Base-by-base conservation (phyloP, 2,797 vertebrate species). In the Microchirus variegatus region DNA sequence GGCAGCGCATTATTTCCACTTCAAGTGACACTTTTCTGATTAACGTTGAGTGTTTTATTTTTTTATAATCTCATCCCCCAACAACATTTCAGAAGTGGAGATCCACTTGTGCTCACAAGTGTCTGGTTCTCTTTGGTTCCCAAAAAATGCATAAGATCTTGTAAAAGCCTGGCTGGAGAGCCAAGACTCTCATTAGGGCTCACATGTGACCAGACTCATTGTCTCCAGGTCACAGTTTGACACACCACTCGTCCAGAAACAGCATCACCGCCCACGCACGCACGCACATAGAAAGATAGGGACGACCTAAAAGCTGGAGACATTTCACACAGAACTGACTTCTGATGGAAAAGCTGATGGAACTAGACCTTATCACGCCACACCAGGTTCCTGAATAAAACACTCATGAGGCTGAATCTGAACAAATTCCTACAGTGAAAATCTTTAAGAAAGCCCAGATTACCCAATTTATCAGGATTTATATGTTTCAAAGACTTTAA, bases 11-110 rank as follows among this genome's bases (percentile, higher is more conserved):
- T 1, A 54, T 67, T 58, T 67, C 50, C 50, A 73, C 74, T 81
- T 77, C 63, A 77, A 36, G 4, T 77, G 62, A 74, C 72, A 45
- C 35, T 57, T 75, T 64, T 54, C 68, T 59, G 52, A 76, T 78
- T 65, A 53, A 35, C 42, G 44, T 44, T 11, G 49, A 68, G 40
- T 44, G 57, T 64, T 80, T 73, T 38, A 22, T 77, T 63, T 31
- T 31, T 31, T 8, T n/a, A n/a, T n/a, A 5, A 75, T 64, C 56
- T 22, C n/a, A 15, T 16, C 53, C 44, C 2, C 44, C 5, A 84
- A 61, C 38, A 71, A 69, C 53, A 53, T 40, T 13, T 64, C 46
- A 68, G 53, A 49, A 51, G 47, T 64, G 49, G 63, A 53, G 61
- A 64, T 59, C 15, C 67, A 22, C 67, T 77, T 54, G 60, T 59